Base-by-base conservation (phyloP, 2,113 vertebrate genomes). In the Montifringilla adamsi region DNA sequence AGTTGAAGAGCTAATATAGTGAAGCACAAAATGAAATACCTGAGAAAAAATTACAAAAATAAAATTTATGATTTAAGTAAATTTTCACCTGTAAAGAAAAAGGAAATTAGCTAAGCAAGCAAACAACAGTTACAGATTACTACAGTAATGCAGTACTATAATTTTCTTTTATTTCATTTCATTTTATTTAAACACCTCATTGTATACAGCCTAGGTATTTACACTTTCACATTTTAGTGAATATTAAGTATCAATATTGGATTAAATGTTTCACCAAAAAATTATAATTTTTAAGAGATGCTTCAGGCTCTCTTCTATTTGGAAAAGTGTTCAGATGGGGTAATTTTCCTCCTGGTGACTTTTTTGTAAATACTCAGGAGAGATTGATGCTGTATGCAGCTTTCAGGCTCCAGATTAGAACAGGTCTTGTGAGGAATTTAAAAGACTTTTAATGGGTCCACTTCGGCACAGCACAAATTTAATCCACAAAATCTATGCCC, bases 191-290 rank as follows among this genome's bases (percentile, higher is more conserved):
- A 56, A 46, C 28, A 46, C 3, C 9, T 63, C 22, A 41, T 35
- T 37, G 7, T 35, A 68, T 13, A 52, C 3, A 33, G 3, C 4
- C 3, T 53, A 43, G 23, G 7, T 67, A 59, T 59, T 91, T 75
- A 53, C 62, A 43, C 12, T 28, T 84, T 23, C 22, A 19, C 13
- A 60, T 80, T 76, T 56, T 43, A 67, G 22, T 35, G 31, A 64
- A 6, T 18, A 41, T 50, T 73, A 26, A 0, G 0, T 55, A 28
- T 13, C 20, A 50, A n/a, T 76, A 35, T 37, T 58, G n/a, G 33
- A 35, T 43, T 58, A 47, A 81, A 66, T 2, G 2, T 59, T 84
- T 78, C n/a, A 56, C 6, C 15, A 24, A 60, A 44, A 82, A 67
- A 23, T 1, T 6, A 81, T 5, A 62, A n/a, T 46, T 37, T 10